Conservation (phyloP, 2,888 invertebrate species). For the Sminthurides aquaticus region DNA sequence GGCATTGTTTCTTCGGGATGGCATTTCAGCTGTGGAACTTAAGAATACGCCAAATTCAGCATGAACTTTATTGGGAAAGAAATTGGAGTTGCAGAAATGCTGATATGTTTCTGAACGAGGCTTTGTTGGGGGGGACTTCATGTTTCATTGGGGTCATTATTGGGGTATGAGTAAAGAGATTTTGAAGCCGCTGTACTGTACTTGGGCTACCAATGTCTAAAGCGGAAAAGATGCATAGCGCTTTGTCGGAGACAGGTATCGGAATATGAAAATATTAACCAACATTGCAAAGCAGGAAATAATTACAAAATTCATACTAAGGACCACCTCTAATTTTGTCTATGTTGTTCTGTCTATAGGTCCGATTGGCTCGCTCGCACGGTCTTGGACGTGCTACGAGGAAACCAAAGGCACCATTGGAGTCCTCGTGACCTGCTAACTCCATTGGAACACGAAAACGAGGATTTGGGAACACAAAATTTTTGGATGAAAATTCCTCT, state of each 20-base stretch:
- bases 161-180: constrained; percentile 76
- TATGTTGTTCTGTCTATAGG: no score
- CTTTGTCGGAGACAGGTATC: constrained; percentile 62
- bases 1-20: not conserved
- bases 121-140: constrained; percentile 64
- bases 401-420: no score
- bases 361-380: no score
- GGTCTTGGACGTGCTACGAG: no score
- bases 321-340: no score
- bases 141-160: constrained; percentile 61
- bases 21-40: constrained; percentile 53
- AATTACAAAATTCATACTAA: no score
- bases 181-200: constrained; percentile 58
- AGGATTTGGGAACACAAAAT: no score
- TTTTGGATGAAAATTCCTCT: no score
- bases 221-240: constrained; percentile 52
- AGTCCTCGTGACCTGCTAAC: no score
- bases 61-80: constrained; percentile 48
- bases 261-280: no score
- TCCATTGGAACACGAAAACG: no score
- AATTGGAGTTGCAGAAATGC: constrained; percentile 48
- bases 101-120: constrained; percentile 59
- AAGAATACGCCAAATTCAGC: constrained; percentile 58
- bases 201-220: constrained; percentile 44
- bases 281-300: no score